phyloP scores from a whole-genome alignment of 1,140 invertebrate species.

The Caenorhabditis remanei region DNA sequence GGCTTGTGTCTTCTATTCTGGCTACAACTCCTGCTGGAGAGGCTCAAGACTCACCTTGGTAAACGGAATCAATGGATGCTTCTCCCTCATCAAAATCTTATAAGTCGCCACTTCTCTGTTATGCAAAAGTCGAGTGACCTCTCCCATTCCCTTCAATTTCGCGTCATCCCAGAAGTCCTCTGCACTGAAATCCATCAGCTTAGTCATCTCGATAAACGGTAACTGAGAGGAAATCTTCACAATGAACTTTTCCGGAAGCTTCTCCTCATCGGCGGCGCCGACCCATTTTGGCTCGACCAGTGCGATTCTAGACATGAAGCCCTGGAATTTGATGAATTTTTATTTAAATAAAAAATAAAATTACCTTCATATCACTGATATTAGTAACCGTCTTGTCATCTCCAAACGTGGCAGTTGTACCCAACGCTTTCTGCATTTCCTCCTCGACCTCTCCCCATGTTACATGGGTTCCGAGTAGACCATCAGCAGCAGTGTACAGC shows the following conservation, averaged over 20 bases:
- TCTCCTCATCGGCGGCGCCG: not conserved
- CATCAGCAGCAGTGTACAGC: constrained; percentile 35
- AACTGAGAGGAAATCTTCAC: constrained; percentile 51
- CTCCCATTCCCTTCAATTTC: constrained; percentile 45
- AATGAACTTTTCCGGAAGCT: constrained; percentile 52
- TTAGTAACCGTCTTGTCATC: constrained; percentile 46
- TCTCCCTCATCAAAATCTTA: constrained; percentile 42
- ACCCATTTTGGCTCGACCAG: constrained; percentile 54
- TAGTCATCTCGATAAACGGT: constrained; percentile 34
- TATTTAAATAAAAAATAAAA: not conserved
- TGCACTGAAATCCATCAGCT: not conserved
- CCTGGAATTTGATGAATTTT: not conserved
- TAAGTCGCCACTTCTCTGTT: constrained; percentile 55
- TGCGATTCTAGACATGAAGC: constrained; percentile 53
- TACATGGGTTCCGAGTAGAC: constrained; percentile 57
- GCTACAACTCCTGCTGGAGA: not conserved
- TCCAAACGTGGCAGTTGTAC: constrained; percentile 50
- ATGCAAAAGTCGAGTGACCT: not conserved
- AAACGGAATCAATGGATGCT: constrained; percentile 26
- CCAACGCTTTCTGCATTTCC: constrained; percentile 57
- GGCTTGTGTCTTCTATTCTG: not conserved
- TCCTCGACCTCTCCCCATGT: constrained; percentile 55
- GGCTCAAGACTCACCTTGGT: constrained; percentile 13
- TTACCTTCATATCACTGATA: constrained; percentile 57
- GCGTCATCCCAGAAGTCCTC: constrained; percentile 30